Conservation (phyloP, 2,888 invertebrate species). For the Osedax frankpressi region DNA sequence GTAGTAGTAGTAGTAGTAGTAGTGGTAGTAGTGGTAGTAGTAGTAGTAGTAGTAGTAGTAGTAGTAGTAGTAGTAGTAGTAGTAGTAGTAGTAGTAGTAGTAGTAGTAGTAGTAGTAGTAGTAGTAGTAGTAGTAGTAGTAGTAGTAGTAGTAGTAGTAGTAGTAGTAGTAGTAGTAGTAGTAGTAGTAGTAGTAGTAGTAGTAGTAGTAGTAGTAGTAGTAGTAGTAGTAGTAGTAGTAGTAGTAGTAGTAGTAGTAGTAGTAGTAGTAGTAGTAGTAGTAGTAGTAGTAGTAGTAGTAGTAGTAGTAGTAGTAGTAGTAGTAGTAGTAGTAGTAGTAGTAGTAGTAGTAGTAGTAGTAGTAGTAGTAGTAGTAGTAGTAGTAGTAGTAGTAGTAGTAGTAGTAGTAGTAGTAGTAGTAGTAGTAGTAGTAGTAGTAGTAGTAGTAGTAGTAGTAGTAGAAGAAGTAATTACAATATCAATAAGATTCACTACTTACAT, state of each 20-base stretch:
- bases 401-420: not conserved
- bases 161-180: not conserved
- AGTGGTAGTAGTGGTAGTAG: not conserved
- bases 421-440: not conserved
- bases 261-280: not conserved
- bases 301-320: not conserved
- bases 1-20: not conserved
- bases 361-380: not conserved
- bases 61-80: not conserved
- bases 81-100: not conserved
- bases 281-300: not conserved
- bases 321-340: not conserved
- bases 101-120: not conserved
- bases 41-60: not conserved
- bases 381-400: not conserved
- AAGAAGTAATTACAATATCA: not conserved
- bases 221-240: not conserved
- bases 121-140: not conserved
- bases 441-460: not conserved
- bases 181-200: not conserved
- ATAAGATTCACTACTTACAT: slow-evolving; percentile 28
- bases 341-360: not conserved
- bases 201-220: not conserved
- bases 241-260: not conserved
- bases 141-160: not conserved